A percentile compares a stretch with the other conserved stretches of the same genome.
Conservation (phyloP, 2,113 vertebrate species). For the Argyrosomus japonicus region DNA sequence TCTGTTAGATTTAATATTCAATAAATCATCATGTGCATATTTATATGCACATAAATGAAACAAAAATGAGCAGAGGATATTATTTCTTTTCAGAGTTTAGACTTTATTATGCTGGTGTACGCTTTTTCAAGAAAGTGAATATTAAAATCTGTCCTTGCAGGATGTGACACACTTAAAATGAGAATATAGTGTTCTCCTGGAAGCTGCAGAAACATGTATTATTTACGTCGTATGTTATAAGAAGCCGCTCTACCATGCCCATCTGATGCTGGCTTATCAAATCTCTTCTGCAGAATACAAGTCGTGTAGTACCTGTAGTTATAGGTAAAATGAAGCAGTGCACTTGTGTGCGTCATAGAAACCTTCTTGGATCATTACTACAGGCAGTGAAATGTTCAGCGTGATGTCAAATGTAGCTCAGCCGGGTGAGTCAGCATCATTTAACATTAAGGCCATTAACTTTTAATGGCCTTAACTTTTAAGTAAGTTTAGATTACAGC, state of each 20-base stretch:
- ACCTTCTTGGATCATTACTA: not conserved
- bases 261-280: not conserved
- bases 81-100: not conserved
- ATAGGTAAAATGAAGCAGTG: not conserved
- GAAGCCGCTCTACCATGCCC: not conserved
- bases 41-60: not conserved
- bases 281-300: not conserved
- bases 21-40: not conserved
- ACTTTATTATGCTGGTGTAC: not conserved
- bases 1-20: constrained; percentile 5
- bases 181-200: not conserved
- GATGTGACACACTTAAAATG: not conserved
- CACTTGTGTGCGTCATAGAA: not conserved
- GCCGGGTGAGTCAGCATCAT: constrained; percentile 42
- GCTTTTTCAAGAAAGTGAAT: not conserved
- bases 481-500: not conserved
- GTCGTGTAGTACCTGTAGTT: not conserved
- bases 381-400: not conserved
- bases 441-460: not conserved
- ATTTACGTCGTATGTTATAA: not conserved
- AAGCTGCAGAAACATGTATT: not conserved
- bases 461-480: not conserved
- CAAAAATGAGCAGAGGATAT: not conserved
- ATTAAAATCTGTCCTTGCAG: not conserved
- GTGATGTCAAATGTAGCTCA: constrained; percentile 7